phyloP scores from a whole-genome alignment of 2,797 vertebrate genomes.

The Cichlasoma orientale region DNA sequence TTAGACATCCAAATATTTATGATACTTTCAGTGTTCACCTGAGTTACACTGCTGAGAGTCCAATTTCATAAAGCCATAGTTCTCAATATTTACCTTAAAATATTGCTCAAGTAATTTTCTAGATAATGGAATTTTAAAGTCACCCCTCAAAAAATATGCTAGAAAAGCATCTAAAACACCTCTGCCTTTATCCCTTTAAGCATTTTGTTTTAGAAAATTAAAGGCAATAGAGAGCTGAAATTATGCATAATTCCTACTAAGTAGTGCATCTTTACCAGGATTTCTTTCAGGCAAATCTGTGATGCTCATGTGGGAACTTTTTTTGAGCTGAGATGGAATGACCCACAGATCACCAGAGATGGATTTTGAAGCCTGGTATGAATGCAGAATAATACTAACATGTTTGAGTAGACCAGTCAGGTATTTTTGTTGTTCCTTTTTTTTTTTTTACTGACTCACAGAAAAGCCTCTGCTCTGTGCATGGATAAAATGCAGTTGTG shows the following conservation, averaged over 20 bases:
- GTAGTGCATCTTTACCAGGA: background rate
- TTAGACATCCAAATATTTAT: background rate
- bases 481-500: constrained; percentile 26
- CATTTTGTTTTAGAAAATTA: background rate
- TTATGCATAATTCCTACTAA: background rate
- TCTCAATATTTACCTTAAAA: background rate
- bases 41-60: background rate
- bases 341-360: constrained; percentile 9
- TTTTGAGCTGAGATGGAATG: background rate
- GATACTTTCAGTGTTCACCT: background rate
- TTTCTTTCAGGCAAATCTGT: background rate
- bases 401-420: background rate
- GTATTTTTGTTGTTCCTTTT: constrained; percentile 3
- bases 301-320: background rate
- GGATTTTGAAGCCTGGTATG: constrained; percentile 6
- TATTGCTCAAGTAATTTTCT: background rate
- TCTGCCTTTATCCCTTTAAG: background rate
- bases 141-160: background rate
- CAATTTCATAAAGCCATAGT: background rate
- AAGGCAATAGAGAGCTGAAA: background rate
- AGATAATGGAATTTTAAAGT: background rate
- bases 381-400: constrained; percentile 9
- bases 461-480: constrained; percentile 7
- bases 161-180: background rate
- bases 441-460: background rate